A percentile compares a stretch with the other conserved stretches of the same genome.
These are phyloP conservation scores for Byasa hedistus DNA, from an alignment of 2,888 invertebrate species.

Conservation along the genomic window DNA sequence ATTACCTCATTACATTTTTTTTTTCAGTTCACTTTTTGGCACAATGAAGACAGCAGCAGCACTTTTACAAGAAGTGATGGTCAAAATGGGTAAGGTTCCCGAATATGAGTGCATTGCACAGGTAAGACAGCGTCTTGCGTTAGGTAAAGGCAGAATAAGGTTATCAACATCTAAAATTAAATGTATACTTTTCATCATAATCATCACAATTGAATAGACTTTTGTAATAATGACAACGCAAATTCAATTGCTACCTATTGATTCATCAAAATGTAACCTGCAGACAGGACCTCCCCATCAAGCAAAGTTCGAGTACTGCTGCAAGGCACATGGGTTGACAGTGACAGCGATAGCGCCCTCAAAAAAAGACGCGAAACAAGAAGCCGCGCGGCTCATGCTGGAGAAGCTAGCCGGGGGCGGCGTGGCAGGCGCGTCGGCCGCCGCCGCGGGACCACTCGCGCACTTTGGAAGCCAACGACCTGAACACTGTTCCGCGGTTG, in stretches of 20 bases:
- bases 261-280: neutral
- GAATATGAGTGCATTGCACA: slow-evolving; percentile 75
- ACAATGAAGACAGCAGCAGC: slow-evolving; percentile 82
- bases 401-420: slow-evolving; percentile 56
- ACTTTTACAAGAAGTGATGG: slow-evolving; percentile 83
- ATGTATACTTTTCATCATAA: no score
- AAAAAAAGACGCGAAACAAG: slow-evolving; percentile 81
- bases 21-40: neutral
- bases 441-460: no score
- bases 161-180: no score
- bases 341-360: slow-evolving; percentile 72
- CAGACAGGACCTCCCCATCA: slow-evolving; percentile 65
- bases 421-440: slow-evolving; percentile 47
- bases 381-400: slow-evolving; percentile 76
- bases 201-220: no score
- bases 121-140: slow-evolving; percentile 39
- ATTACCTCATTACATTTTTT: no score
- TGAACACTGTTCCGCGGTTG: no score
- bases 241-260: no score
- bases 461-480: no score
- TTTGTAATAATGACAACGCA: no score
- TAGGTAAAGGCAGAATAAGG: no score
- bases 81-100: slow-evolving; percentile 71
- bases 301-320: slow-evolving; percentile 69
- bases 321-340: slow-evolving; percentile 54